Evolutionary conservation across 2,113 vertebrate genomes (phyloP).

Genomic region (Gila orcuttii): DNA sequence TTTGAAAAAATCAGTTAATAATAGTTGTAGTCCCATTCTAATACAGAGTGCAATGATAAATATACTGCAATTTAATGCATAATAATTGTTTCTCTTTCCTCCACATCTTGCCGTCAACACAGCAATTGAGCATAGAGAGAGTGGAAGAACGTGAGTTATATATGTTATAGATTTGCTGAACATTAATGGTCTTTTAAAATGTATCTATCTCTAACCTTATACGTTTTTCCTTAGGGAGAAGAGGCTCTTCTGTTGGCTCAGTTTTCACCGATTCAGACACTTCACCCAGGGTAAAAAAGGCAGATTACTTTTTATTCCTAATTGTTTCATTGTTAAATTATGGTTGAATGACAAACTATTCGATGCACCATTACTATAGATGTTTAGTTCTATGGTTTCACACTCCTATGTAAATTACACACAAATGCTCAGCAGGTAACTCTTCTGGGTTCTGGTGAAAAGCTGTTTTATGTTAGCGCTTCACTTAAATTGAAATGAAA

Average conservation of each 20-base stretch:
- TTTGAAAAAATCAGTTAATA: neutral
- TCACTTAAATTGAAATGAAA: too few relatives aligned
- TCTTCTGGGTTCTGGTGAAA: too few relatives aligned
- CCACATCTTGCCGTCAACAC: neutral
- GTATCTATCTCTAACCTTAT: neutral
- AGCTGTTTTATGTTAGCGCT: too few relatives aligned
- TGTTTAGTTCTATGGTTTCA: neutral
- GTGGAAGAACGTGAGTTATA: neutral
- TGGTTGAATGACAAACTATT: neutral
- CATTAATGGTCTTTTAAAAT: neutral
- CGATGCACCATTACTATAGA: neutral
- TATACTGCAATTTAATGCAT: neutral
- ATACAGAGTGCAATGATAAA: neutral
- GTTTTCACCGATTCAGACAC: neutral
- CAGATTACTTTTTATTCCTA: neutral
- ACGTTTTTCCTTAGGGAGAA: neutral
- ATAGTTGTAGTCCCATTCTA: neutral
- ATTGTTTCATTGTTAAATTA: neutral
- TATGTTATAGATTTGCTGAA: neutral
- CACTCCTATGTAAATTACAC: neutral
- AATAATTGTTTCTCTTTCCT: neutral
- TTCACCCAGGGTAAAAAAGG: neutral
- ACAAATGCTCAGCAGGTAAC: neutral
- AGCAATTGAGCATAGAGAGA: neutral
- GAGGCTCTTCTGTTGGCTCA: neutral